phyloP scores from a whole-genome alignment of 2,113 vertebrate species.

The Pachycephala philippinensis region DNA sequence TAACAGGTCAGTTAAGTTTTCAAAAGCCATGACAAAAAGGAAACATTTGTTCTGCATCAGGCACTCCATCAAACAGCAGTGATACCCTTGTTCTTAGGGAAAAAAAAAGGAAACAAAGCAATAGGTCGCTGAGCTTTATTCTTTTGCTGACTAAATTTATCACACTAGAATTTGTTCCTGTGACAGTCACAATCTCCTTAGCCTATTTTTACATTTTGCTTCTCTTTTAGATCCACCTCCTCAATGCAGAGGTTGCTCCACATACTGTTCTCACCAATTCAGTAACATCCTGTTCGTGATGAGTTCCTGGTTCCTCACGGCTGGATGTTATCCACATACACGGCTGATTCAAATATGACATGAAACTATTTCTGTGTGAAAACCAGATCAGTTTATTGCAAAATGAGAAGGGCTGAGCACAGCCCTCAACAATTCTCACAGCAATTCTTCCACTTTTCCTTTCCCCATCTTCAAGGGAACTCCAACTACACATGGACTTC shows the following conservation, averaged over 20 bases:
- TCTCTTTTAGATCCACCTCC: constrained; percentile 31
- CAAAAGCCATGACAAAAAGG: background rate
- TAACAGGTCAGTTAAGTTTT: background rate
- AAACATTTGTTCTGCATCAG: background rate
- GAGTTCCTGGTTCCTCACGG: background rate
- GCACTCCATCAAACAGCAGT: background rate
- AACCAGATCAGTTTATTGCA: background rate
- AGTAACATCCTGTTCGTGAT: background rate
- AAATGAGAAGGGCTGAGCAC: background rate
- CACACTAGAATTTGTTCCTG: background rate
- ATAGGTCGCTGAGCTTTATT: background rate
- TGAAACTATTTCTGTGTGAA: background rate
- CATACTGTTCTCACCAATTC: background rate
- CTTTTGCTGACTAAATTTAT: constrained; percentile 14
- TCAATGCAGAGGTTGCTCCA: constrained; percentile 23
- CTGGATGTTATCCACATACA: background rate
- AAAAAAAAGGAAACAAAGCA: background rate
- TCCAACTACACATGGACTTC: background rate
- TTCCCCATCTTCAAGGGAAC: background rate
- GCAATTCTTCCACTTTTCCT: background rate
- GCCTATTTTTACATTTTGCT: constrained; percentile 23
- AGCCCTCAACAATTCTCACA: background rate
- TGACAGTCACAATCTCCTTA: background rate
- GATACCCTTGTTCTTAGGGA: background rate
- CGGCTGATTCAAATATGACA: background rate